These are phyloP conservation scores for Reticulitermes speratus DNA, from an alignment of 1,140 invertebrate genomes.

Conservation along the genomic window DNA sequence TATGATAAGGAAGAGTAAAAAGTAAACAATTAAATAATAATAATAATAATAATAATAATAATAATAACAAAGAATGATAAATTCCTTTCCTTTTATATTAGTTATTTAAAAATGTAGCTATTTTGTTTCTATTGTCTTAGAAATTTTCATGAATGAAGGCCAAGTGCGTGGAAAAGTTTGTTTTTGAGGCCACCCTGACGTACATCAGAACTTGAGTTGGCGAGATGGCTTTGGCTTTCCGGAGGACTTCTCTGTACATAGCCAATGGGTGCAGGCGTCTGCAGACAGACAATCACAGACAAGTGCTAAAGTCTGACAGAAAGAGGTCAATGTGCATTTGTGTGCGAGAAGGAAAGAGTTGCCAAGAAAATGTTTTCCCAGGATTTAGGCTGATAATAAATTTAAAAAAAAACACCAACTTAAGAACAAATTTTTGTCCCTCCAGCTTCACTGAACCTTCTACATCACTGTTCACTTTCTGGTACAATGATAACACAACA, in stretches of 20 bases:
- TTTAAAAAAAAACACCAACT: too few relatives aligned
- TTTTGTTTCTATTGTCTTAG: neutral
- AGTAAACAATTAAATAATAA: neutral
- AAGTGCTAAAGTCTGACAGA: constrained; percentile 21
- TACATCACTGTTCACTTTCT: too few relatives aligned
- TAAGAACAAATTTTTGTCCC: too few relatives aligned
- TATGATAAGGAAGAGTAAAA: neutral
- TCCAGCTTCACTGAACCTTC: too few relatives aligned
- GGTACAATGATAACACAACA: too few relatives aligned
- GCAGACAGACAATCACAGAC: constrained; percentile 38
- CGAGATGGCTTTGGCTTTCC: constrained; percentile 40
- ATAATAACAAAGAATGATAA: constrained; percentile 12
- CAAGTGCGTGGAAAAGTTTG: constrained; percentile 61
- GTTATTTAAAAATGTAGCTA: neutral
- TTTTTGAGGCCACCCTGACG: constrained; percentile 57
- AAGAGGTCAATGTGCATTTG: neutral
- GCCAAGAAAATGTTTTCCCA: constrained; percentile 4
- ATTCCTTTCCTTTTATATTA: constrained; percentile 1
- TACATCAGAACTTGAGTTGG: constrained; percentile 47
- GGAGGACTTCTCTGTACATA: constrained; percentile 44
- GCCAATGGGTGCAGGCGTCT: constrained; percentile 43
- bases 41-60: constrained; percentile 2
- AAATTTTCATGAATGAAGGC: constrained; percentile 43
- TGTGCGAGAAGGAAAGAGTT: constrained; percentile 26
- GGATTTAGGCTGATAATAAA: too few relatives aligned